phyloP scores from a whole-genome alignment of 2,797 vertebrate species.

The Taeniopygia guttata region DNA sequence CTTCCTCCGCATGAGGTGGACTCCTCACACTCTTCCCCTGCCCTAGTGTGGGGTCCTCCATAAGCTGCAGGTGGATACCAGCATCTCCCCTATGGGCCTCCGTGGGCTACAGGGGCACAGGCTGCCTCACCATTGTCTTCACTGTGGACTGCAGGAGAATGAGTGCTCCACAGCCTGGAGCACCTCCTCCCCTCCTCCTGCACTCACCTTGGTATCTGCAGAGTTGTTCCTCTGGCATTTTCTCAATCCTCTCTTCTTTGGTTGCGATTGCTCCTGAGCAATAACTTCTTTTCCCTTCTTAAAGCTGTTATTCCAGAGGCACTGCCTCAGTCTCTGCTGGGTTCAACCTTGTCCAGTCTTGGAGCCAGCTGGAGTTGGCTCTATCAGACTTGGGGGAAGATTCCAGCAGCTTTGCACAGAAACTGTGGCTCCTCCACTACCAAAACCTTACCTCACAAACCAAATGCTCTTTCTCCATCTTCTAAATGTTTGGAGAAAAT shows the following conservation, averaged over 20 bases:
- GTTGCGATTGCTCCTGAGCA: background rate
- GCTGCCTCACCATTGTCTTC: background rate
- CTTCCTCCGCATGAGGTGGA: background rate
- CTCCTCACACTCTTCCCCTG: background rate
- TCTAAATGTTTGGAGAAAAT: background rate
- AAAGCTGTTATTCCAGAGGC: background rate
- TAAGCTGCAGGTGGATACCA: background rate
- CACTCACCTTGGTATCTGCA: background rate
- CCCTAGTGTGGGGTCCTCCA: no score
- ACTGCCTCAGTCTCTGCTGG: background rate
- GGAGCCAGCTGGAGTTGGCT: background rate
- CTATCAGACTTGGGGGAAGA: background rate
- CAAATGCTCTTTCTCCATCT: background rate
- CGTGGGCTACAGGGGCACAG: background rate
- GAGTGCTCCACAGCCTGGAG: fast-evolving
- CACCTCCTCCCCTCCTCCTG: background rate
- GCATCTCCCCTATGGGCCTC: background rate
- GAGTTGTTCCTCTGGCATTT: background rate
- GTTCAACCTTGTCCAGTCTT: background rate
- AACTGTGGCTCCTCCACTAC: background rate
- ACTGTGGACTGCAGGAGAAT: background rate
- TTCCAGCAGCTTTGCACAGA: background rate
- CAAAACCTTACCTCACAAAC: background rate
- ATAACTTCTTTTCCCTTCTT: background rate
- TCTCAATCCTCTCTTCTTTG: background rate